phyloP scores from a whole-genome alignment of 2,113 vertebrate species.

The Oophaga pumilio region DNA sequence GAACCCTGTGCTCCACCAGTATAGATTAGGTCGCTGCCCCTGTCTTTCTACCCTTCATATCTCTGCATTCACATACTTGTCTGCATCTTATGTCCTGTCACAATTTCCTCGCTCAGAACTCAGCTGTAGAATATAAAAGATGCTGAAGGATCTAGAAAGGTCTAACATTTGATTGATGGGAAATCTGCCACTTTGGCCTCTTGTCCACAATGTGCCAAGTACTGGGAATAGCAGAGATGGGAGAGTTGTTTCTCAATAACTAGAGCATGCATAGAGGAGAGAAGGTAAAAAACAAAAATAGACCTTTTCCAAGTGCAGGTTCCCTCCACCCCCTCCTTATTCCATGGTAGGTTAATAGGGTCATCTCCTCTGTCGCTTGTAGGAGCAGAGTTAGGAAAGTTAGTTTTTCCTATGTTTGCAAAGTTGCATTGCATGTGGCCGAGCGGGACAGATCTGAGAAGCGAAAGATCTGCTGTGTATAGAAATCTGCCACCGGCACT shows the following conservation, averaged over 20 bases:
- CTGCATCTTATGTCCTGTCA: neutral
- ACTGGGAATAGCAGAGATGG: neutral
- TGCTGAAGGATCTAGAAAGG: neutral
- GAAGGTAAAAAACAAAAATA: neutral
- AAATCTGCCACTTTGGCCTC: neutral
- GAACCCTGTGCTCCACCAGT: neutral
- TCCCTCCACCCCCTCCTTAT: neutral
- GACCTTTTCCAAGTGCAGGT: neutral
- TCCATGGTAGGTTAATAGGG: neutral
- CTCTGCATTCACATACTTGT: neutral
- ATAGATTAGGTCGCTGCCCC: neutral
- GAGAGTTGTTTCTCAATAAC: neutral
- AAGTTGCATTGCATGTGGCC: neutral
- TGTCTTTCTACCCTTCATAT: constrained; percentile 8
- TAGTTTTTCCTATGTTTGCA: neutral
- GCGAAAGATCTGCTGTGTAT: too few species aligned
- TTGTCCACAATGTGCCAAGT: neutral
- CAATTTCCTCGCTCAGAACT: neutral
- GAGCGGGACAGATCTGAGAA: neutral
- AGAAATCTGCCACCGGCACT: too few species aligned
- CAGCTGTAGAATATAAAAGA: constrained; percentile 6
- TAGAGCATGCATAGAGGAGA: neutral
- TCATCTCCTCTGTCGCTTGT: neutral
- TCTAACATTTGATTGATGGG: constrained; percentile 3
- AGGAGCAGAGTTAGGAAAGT: neutral